Evolutionary conservation across 1,140 invertebrate species (phyloP), one percentile per base, ranked within the genome.

Genomic region (Plectrocnemia conspersa): DNA sequence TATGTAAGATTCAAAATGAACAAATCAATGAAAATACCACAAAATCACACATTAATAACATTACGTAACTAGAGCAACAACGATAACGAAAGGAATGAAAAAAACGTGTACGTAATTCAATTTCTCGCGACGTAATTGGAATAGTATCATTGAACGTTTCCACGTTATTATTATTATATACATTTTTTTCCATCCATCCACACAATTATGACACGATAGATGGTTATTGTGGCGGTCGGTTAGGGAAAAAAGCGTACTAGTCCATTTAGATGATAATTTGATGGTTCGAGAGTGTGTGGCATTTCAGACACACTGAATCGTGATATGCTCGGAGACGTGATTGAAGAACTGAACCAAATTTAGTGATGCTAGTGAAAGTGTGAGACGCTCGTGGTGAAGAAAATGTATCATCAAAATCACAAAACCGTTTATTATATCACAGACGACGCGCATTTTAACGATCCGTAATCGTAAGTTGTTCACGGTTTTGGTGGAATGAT

Each of bases 261-360:
- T 50, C 47, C 47, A 50, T 50, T 50, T 50, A 50, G 47, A 50
- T 38, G 47, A 50, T 50, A 50, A 50, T 50, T 50, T 50, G 47
- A 50, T 38, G 47, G 32, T 29, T 50, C 23, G 25, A 24, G 23
- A 35, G 47, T 33, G 22, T 50, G 47, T 50, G 47, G 47, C 47
- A 50, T 50, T 50, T 50, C 47, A 35, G 47, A 50, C 47, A 38
- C n/a, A n/a, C n/a, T n/a, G n/a, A 50, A 50, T 50, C 47, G 47
- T 50, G 47, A 50, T 50, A 50, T 18, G 33, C 47, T 50, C 15
- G 10, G 47, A 50, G 47, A 50, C 47, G 47, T 50, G 47, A 50
- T 50, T 23, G 47, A 48, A 48, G 29, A 50, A 50, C 44, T 23
- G 25, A 47, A 10, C 47, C 47, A 50, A 38, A 50, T 50, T 16